Base-by-base conservation (phyloP, 1,140 invertebrate genomes). In the Plodia interpunctella region DNA sequence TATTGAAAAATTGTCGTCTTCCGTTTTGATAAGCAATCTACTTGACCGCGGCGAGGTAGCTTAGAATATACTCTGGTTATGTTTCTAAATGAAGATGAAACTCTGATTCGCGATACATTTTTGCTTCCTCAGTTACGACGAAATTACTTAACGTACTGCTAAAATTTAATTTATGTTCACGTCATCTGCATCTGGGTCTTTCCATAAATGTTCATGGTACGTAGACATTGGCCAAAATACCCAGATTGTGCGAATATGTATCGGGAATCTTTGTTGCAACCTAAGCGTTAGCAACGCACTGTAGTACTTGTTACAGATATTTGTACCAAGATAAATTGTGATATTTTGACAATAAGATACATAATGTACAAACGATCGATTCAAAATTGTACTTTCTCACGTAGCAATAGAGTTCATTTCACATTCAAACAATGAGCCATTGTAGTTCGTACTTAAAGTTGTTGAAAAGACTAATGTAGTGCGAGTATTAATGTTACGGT, bases 281-380 rank as follows among this genome's bases (percentile, higher is more conserved):
- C 10, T 15, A 44, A n/a, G 38, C 38, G 38, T 44, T 44, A 15
- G 15, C 38, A 17, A 15, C 17, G 38, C 53, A 55, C 28, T 44
- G 38, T 44, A 44, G 38, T 44, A 15, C 38, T 44, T 15, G 38
- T 44, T 44, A 44, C 38, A 15, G 38, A 5, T 15, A 44, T 17
- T 15, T 44, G 38, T 44, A 28, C 32, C 64, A 63, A 63, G 56
- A 15, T 66, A 44, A 54, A 70, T 74, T 82, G 79, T 84, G 81
- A 84, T 84, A 82, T 76, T 72, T 74, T 71, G 79, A 82, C 79
- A 80, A 82, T 84, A 82, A 84, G 62, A 69, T 53, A 60, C 38
- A 60, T 61, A 57, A 38, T 32, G 56, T 52, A 57, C 55, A n/a
- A 51, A 50, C 18, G 18, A 54, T 55, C 49, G 55, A 63, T 60